Evolutionary conservation across 1,140 invertebrate genomes (phyloP).

Genomic region (Trigoniulus corallinus): DNA sequence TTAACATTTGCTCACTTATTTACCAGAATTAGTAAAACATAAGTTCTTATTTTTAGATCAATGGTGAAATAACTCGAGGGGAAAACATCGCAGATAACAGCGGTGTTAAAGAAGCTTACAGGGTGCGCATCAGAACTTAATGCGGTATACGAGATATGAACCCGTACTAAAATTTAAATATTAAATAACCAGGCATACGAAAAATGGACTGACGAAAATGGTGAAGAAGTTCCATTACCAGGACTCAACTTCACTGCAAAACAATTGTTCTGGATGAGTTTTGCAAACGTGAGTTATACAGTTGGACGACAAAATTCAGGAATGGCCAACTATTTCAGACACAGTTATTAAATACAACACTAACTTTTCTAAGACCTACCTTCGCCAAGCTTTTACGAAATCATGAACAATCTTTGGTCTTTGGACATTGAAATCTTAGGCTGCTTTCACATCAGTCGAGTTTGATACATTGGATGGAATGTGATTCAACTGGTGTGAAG

Average conservation of each 20-base stretch:
- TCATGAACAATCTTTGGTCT: too few species aligned
- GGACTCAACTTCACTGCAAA: slow-evolving; percentile 55
- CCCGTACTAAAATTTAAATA: background rate
- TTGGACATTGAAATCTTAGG: too few species aligned
- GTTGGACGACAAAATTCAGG: background rate
- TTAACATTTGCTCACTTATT: background rate
- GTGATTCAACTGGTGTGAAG: too few species aligned
- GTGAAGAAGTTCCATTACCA: slow-evolving; percentile 37
- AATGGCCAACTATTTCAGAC: too few species aligned
- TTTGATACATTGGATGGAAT: too few species aligned
- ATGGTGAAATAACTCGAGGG: slow-evolving; percentile 63
- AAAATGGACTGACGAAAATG: slow-evolving; percentile 16
- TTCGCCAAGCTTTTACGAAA: too few species aligned
- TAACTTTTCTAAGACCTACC: too few species aligned
- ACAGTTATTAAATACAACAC: too few species aligned
- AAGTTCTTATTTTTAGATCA: slow-evolving; percentile 33
- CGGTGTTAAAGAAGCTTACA: slow-evolving; percentile 72
- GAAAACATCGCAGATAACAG: slow-evolving; percentile 88
- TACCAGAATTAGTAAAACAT: background rate
- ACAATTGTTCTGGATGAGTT: slow-evolving; percentile 75
- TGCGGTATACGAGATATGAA: background rate
- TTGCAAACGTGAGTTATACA: slow-evolving; percentile 44
- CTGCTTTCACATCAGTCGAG: too few species aligned
- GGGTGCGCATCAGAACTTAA: slow-evolving; percentile 27
- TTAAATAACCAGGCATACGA: slow-evolving; percentile 18